Percentiles rank a stretch among this genome's conserved stretches.
phyloP scores from a whole-genome alignment of 2,113 vertebrate species.

The Spizaetus ornatus region DNA sequence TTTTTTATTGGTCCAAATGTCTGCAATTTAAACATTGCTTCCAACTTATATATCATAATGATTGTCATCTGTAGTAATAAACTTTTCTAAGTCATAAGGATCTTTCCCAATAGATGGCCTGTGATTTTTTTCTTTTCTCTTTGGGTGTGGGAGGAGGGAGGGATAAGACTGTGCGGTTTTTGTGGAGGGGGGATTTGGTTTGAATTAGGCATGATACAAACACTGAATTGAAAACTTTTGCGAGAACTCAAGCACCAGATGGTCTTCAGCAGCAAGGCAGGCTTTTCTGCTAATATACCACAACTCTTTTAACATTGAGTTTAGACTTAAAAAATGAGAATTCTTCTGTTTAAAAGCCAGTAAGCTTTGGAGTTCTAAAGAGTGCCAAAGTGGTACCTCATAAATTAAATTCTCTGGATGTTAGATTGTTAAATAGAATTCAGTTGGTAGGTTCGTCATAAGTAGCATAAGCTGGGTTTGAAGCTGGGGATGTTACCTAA shows the following conservation, averaged over 20 bases:
- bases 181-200: neutral
- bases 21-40: neutral
- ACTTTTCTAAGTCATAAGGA: neutral
- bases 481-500: neutral
- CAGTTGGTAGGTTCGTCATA: neutral
- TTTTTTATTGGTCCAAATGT: neutral
- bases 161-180: neutral
- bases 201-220: conserved; percentile 14
- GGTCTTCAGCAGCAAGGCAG: neutral
- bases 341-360: neutral
- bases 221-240: neutral
- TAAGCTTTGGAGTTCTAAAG: neutral
- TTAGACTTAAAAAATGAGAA: neutral
- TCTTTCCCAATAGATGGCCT: neutral
- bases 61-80: neutral
- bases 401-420: neutral
- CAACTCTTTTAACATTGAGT: neutral
- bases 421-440: neutral
- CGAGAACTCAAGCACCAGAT: neutral
- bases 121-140: neutral
- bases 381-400: neutral
- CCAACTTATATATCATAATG: neutral
- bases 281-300: neutral
- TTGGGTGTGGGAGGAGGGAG: neutral
- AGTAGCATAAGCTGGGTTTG: neutral